Base-by-base conservation (phyloP, 2,888 invertebrate genomes). In the Trachelus iudaicus region DNA sequence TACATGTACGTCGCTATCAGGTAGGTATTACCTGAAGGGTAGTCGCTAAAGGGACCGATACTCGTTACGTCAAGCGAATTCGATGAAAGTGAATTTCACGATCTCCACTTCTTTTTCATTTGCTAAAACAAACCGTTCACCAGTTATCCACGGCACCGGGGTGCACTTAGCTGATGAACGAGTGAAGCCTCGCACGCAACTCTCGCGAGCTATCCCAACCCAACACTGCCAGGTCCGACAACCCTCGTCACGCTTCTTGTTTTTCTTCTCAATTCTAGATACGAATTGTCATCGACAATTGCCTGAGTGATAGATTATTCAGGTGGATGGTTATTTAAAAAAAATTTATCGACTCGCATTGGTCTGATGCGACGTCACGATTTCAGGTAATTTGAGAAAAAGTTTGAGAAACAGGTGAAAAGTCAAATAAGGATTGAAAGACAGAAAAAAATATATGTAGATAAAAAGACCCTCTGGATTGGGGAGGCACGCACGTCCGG, bases 81-180 rank as follows among this genome's bases (percentile, higher is more conserved):
- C 71, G 37, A 75, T 34, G 71, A 74, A 84, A 86, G 81, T 83
- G 83, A 86, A 86, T 85, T 85, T 81, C 82, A 83, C 84, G 83
- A 81, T 81, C 77, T 81, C 82, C 84, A 84, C 87, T 88, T 85
- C 84, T 86, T 84, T 87, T 88, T 89, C 85, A 90, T 90, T 90
- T 89, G 86, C 87, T 90, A 89, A 89, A 89, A 90, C 88, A 89
- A 89, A 90, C 88, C 87, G 85, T 83, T 82, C 84, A 80, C 84
- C 84, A 84, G 86, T 89, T 88, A 87, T 87, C 81, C 82, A 84
- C 85, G 83, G 83, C 83, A 82, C 83, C 82, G 82, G 84, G 85
- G 85, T 88, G 90, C 90, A 90, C 90, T 90, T 90, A 90, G 90
- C 90, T 90, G 90, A 90, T 90, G 90, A 90, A 85, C 85, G 87